Percentiles rank a stretch among this genome's conserved stretches.
These are phyloP conservation scores for Chymomyza amoena DNA, from an alignment of 2,888 invertebrate genomes.

Conservation along the genomic window DNA sequence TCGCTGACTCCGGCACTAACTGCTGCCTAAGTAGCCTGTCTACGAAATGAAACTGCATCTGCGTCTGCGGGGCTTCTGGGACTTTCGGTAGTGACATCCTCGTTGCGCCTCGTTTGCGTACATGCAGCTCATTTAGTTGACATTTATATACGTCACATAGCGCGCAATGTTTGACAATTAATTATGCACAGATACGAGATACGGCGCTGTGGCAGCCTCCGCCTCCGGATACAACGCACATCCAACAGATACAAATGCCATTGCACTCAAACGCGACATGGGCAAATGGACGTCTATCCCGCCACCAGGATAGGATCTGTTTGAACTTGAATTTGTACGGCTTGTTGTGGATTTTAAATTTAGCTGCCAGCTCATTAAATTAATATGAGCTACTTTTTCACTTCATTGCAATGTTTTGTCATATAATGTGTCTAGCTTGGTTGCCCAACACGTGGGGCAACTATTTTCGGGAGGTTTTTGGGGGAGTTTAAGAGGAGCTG, in stretches of 20 bases:
- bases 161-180: constrained; percentile 74
- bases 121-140: constrained; percentile 72
- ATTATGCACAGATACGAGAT: constrained; percentile 55
- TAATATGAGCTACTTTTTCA: constrained; percentile 14
- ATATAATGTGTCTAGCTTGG: not conserved
- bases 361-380: constrained; percentile 14
- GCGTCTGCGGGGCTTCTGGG: constrained; percentile 20
- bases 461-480: not conserved
- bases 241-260: constrained; percentile 33
- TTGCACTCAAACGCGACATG: not conserved
- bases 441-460: not conserved
- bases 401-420: constrained; percentile 12
- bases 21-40: constrained; percentile 65
- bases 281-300: not conserved
- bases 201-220: not conserved
- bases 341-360: not conserved
- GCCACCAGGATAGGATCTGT: not conserved
- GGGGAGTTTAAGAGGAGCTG: not conserved
- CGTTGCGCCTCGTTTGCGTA: constrained; percentile 61
- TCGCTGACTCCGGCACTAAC: not conserved
- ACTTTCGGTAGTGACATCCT: constrained; percentile 6
- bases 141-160: constrained; percentile 71
- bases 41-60: constrained; percentile 30
- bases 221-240: not conserved
- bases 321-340: constrained; percentile 35